A percentile compares a stretch with the other conserved stretches of the same genome.
These are phyloP conservation scores for Prosopocoilus inquinatus DNA, from an alignment of 2,888 invertebrate species.

Conservation along the genomic window DNA sequence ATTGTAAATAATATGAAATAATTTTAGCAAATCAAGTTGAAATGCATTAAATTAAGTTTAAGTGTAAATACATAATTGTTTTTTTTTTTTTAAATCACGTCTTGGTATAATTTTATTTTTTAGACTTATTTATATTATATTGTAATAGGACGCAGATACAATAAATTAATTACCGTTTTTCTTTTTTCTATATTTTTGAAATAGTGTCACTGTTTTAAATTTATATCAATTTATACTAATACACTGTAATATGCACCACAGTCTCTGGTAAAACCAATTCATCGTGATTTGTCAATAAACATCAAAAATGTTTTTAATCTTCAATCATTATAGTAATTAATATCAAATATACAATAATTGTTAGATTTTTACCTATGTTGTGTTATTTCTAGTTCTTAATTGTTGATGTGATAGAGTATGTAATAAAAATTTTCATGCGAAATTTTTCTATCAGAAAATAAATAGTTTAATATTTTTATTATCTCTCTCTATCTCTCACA, in stretches of 20 bases:
- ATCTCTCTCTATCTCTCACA: too few relatives aligned
- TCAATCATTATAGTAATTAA: too few relatives aligned
- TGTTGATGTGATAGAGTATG: too few relatives aligned
- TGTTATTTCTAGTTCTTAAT: too few relatives aligned
- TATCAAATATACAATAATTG: too few relatives aligned
- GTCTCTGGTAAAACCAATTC: background rate
- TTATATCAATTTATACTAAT: background rate
- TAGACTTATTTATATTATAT: slow-evolving; percentile 22
- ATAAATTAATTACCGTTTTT: slow-evolving; percentile 4
- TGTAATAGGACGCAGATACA: slow-evolving; percentile 22
- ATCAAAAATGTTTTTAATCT: too few relatives aligned
- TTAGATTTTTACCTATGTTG: too few relatives aligned
- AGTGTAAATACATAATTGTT: slow-evolving; percentile 27
- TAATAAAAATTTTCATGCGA: too few relatives aligned
- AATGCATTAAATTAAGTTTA: slow-evolving; percentile 16
- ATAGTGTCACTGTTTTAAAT: background rate
- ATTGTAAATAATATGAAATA: slow-evolving; percentile 19
- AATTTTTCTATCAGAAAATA: too few relatives aligned
- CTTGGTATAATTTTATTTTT: slow-evolving; percentile 24
- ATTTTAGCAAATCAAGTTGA: slow-evolving; percentile 12
- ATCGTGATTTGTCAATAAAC: too few relatives aligned
- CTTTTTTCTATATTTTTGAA: background rate
- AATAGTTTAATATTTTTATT: too few relatives aligned
- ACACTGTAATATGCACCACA: background rate
- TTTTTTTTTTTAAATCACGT: slow-evolving; percentile 20